A percentile compares a stretch with the other conserved stretches of the same genome.
Evolutionary conservation across 1,140 invertebrate species (phyloP).

Genomic region (Habropoda laboriosa): DNA sequence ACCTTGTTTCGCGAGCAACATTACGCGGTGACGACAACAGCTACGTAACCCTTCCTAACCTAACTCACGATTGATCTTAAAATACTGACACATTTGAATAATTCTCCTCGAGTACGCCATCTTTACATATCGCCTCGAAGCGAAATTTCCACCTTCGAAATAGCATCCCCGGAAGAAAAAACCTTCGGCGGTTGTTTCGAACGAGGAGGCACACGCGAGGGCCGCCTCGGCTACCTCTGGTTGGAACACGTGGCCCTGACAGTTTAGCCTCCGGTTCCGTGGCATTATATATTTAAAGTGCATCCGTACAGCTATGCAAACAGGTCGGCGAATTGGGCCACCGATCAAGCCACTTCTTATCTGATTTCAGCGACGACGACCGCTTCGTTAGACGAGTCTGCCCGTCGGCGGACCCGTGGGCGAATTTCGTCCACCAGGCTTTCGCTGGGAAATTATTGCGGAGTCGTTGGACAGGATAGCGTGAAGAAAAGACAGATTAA

Average conservation of each 20-base stretch:
- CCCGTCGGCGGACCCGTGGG: not conserved
- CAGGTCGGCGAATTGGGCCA: conserved; percentile 45
- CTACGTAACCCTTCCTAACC: not conserved
- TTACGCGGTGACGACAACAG: not conserved
- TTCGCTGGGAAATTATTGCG: conserved; percentile 4
- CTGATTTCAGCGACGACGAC: conserved; percentile 57
- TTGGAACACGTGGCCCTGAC: conserved; percentile 32
- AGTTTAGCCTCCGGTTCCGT: conserved; percentile 27
- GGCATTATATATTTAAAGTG: conserved; percentile 48
- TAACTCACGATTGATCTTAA: not conserved
- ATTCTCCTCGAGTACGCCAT: not conserved
- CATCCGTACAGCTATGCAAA: conserved; percentile 40
- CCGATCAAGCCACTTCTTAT: conserved; percentile 53
- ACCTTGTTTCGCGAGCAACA: not conserved
- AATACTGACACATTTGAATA: not conserved
- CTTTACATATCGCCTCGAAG: not conserved
- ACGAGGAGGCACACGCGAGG: not conserved
- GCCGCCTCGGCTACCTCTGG: not conserved
- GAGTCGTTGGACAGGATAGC: not conserved
- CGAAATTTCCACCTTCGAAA: not conserved
- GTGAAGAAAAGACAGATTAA: not conserved
- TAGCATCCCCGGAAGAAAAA: not conserved
- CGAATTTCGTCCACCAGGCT: not conserved
- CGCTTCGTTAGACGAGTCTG: conserved; percentile 27
- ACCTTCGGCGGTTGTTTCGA: not conserved